Base-by-base conservation (phyloP, 2,888 invertebrate genomes). In the Drosophila cracens region DNA sequence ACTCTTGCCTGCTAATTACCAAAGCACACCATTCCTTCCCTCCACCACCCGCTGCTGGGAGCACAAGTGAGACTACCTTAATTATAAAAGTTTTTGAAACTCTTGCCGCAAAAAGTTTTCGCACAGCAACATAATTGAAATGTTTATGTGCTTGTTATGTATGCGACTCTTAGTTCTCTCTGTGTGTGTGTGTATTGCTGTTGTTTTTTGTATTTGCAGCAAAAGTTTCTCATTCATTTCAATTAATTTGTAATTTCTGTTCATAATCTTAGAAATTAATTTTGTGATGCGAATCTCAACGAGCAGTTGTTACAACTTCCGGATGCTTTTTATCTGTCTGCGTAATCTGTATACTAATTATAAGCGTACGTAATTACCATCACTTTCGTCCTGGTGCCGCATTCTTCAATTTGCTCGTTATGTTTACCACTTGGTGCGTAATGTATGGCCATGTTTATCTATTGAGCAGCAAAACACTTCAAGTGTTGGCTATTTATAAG, bases 51-150 rank as follows among this genome's bases (percentile, higher is more conserved):
- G 27, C n/a, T 29, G 29, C 16, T 6, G 31, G 10, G 21, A 33
- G 48, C 4, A 18, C 10, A n/a, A n/a, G 27, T 11, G 43, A 13
- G 61, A 48, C 18, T 6, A 43, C 79, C 79, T 81, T 86, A 86
- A 84, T 84, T 83, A 82, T 79, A 64, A 81, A 83, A 86, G 70
- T 74, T 82, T 83, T 61, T 51, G 67, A 59, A 59, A 63, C 58
- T 57, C 52, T 52, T 16, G 61, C 67, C 65, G 71, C 75, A 71
- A 62, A 58, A 81, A 81, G 65, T 81, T 78, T 73, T 56, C 25
- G 52, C 56, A 49, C 64, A 71, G 81, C 76, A 73, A 84, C 83
- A 82, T 83, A 83, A 86, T 84, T 86, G 82, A 84, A 86, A 83
- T 84, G 83, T 82, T 82, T 74, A 79, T 74, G 79, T 82, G 60